These are phyloP conservation scores for Rhynchophorus ferrugineus DNA, from an alignment of 1,140 invertebrate species.

Conservation along the genomic window DNA sequence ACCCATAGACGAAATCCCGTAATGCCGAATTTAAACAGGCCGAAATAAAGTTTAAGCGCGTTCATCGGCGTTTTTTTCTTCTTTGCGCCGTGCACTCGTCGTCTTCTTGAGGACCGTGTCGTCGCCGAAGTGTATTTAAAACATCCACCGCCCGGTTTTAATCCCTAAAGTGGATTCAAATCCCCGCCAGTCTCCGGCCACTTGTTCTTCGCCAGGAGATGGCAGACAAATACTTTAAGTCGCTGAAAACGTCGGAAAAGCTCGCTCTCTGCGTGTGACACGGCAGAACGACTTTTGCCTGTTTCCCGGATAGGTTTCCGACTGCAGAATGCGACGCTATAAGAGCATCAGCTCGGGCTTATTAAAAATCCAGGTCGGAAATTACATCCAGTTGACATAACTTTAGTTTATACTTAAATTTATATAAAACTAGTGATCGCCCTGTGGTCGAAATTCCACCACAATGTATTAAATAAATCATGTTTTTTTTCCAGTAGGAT, in stretches of 20 bases:
- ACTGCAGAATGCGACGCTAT: slow-evolving; percentile 1
- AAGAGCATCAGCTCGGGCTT: slow-evolving; percentile 1
- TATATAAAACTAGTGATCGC: too few species aligned
- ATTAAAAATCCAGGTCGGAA: slow-evolving; percentile 4
- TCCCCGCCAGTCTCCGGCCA: slow-evolving; percentile 9
- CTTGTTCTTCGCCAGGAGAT: slow-evolving; percentile 17
- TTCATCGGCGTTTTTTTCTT: too few species aligned
- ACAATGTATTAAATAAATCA: too few species aligned
- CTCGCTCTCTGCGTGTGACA: slow-evolving; percentile 20
- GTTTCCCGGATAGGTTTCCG: slow-evolving; percentile 5
- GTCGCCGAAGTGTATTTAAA: slow-evolving; percentile 14
- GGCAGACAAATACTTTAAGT: slow-evolving; percentile 23
- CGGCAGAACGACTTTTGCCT: slow-evolving; percentile 10
- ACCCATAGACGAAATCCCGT: too few species aligned
- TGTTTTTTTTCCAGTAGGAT: too few species aligned
- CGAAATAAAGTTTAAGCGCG: too few species aligned
- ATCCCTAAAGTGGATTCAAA: slow-evolving; percentile 23
- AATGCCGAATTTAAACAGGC: too few species aligned
- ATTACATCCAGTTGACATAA: background rate
- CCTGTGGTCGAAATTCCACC: too few species aligned
- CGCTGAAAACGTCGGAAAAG: slow-evolving; percentile 13
- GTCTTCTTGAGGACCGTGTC: too few species aligned
- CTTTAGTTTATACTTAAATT: too few species aligned
- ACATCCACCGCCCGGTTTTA: slow-evolving; percentile 8
- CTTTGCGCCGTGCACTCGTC: too few species aligned